Percentiles rank a stretch among this genome's conserved stretches.
Conservation (phyloP, 2,888 invertebrate species). For the Lacanobia wlatinum region DNA sequence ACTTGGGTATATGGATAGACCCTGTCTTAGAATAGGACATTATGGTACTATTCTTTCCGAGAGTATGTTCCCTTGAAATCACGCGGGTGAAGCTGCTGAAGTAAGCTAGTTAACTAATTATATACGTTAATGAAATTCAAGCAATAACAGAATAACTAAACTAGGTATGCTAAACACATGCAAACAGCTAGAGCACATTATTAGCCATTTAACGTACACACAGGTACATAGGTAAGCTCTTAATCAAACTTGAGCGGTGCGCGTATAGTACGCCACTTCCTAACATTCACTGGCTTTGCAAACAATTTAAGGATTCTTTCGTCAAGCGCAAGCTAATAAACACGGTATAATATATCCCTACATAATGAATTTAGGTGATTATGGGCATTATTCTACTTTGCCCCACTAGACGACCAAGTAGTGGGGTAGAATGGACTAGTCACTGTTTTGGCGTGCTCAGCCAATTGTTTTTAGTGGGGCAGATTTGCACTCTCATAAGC, state of each 20-base stretch:
- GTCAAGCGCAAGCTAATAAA: background rate
- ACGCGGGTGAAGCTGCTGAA: no score
- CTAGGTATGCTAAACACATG: constrained; percentile 3
- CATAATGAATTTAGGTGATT: background rate
- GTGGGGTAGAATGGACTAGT: background rate
- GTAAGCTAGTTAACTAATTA: no score
- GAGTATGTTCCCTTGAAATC: no score
- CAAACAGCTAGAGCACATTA: background rate
- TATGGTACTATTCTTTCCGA: no score
- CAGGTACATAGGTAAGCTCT: constrained; percentile 19
- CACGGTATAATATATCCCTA: background rate
- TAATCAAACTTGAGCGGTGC: constrained; percentile 20
- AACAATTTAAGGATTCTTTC: constrained; percentile 22
- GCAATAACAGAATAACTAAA: background rate
- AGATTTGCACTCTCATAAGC: no score
- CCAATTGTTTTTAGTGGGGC: no score
- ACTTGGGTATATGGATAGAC: no score
- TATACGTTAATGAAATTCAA: no score
- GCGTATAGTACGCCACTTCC: background rate
- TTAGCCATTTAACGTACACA: no score
- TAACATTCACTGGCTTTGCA: constrained; percentile 23
- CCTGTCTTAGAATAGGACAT: no score
- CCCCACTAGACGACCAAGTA: background rate
- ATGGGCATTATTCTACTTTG: background rate
- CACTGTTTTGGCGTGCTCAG: no score